Base-by-base conservation (phyloP, 2,888 invertebrate species). In the Ellobium chinense region DNA sequence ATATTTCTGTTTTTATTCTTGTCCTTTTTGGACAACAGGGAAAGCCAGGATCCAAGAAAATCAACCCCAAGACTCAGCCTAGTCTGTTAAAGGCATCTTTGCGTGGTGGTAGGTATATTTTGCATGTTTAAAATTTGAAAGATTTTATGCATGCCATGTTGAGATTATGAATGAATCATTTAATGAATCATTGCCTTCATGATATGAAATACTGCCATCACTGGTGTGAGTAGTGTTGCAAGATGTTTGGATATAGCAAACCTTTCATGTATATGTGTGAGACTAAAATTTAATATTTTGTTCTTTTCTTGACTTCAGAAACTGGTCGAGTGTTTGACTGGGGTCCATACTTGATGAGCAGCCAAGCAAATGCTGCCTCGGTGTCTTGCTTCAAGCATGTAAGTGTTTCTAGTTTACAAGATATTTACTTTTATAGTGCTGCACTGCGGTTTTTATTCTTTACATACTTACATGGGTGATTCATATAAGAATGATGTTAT, bases 351-450 rank as follows among this genome's bases (percentile, higher is more conserved):
- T 93, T 97, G 54, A 94, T 91, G 56, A 89, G 92, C 69, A 95
- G 84, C 94, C 95, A 95, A 81, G 95, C 95, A 54, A 93, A 94
- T 82, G 95, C 97, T 5, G 96, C 97, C 0, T 95, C 96, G n/a
- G 94, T 95, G 21, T 94, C 95, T 88, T 95, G 98, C 82, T 97
- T 97, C 93, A 96, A 95, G 94, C 95, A 94, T 85, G 93, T 93
- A 87, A 88, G 91, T 88, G n/a, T n/a, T n/a, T n/a, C n/a, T n/a
- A n/a, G n/a, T n/a, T n/a, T n/a, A n/a, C n/a, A n/a, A n/a, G n/a
- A n/a, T n/a, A n/a, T n/a, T n/a, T n/a, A n/a, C n/a, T n/a, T n/a
- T n/a, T n/a, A n/a, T n/a, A n/a, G n/a, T n/a, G n/a, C n/a, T n/a
- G n/a, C n/a, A n/a, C n/a, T n/a, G n/a, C n/a, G n/a, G n/a, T n/a